These are phyloP conservation scores for Podarcis raffonei DNA, from an alignment of 2,113 vertebrate species.

Conservation along the genomic window DNA sequence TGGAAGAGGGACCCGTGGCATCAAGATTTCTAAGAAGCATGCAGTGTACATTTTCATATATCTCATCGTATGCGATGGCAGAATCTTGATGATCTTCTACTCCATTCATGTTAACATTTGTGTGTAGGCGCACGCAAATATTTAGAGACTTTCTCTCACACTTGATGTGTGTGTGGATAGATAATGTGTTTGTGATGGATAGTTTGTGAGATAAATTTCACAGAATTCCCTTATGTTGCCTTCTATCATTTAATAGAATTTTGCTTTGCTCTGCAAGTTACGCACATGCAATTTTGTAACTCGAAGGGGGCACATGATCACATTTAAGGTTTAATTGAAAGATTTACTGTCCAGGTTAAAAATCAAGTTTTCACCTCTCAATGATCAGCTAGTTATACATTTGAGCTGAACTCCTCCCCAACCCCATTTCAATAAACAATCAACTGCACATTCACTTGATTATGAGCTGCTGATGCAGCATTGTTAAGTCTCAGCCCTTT, in stretches of 20 bases:
- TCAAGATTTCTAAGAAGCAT: neutral
- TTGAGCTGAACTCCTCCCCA: slow-evolving; percentile 21
- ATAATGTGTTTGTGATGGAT: neutral
- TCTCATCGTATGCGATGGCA: neutral
- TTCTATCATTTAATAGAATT: slow-evolving; percentile 3
- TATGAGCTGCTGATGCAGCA: slow-evolving; percentile 59
- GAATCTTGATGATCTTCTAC: neutral
- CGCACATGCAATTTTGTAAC: accelerated
- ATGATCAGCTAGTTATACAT: slow-evolving; percentile 45
- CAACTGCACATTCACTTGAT: slow-evolving; percentile 54
- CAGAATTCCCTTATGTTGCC: slow-evolving; percentile 39
- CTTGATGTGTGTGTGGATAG: neutral
- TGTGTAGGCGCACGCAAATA: neutral
- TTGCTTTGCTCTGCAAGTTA: slow-evolving; percentile 8
- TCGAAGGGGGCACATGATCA: neutral
- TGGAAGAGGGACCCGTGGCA: neutral
- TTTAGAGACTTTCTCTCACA: neutral
- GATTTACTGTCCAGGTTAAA: slow-evolving; percentile 33
- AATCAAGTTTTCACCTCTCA: slow-evolving; percentile 10
- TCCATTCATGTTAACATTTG: neutral
- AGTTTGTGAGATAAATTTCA: slow-evolving; percentile 55
- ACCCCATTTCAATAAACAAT: slow-evolving; percentile 53
- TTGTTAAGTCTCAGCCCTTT: slow-evolving; percentile 52
- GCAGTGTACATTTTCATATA: neutral
- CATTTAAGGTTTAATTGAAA: slow-evolving; percentile 1